Percentiles rank a stretch among this genome's conserved stretches.
Conservation (phyloP, 1,140 invertebrate species). For the Cecropterus lyciades region DNA sequence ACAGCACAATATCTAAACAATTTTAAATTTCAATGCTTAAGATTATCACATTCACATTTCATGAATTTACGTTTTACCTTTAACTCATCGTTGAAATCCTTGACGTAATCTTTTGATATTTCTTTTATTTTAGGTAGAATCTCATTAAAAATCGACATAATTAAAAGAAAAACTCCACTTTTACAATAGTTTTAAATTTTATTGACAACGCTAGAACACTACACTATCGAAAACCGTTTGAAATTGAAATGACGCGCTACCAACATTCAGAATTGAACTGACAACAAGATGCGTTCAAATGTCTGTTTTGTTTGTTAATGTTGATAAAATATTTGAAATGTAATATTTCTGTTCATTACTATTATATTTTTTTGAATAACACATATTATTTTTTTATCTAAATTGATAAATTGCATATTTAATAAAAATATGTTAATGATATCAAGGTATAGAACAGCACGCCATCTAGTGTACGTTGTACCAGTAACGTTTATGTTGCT, state of each 20-base stretch:
- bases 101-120: slow-evolving; percentile 58
- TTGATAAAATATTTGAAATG: not conserved
- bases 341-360: not conserved
- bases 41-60: not conserved
- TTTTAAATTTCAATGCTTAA: slow-evolving; percentile 1
- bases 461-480: too few relatives aligned
- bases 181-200: slow-evolving; percentile 59
- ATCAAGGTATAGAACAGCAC: too few relatives aligned
- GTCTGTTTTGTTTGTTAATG: not conserved
- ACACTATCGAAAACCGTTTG: slow-evolving; percentile 77
- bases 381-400: not conserved
- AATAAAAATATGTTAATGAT: too few relatives aligned
- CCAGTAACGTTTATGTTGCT: too few relatives aligned
- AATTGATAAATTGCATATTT: too few relatives aligned
- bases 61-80: slow-evolving; percentile 55
- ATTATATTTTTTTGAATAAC: not conserved
- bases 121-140: slow-evolving; percentile 65
- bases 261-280: slow-evolving; percentile 45
- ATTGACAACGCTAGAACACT: slow-evolving; percentile 69
- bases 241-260: slow-evolving; percentile 64
- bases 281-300: slow-evolving; percentile 22
- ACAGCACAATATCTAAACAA: slow-evolving; percentile 16
- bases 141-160: slow-evolving; percentile 77
- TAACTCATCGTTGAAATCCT: slow-evolving; percentile 64
- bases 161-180: slow-evolving; percentile 58